A percentile compares a stretch with the other conserved stretches of the same genome.
phyloP scores from a whole-genome alignment of 2,888 invertebrate species.

The Ligdia adustata region DNA sequence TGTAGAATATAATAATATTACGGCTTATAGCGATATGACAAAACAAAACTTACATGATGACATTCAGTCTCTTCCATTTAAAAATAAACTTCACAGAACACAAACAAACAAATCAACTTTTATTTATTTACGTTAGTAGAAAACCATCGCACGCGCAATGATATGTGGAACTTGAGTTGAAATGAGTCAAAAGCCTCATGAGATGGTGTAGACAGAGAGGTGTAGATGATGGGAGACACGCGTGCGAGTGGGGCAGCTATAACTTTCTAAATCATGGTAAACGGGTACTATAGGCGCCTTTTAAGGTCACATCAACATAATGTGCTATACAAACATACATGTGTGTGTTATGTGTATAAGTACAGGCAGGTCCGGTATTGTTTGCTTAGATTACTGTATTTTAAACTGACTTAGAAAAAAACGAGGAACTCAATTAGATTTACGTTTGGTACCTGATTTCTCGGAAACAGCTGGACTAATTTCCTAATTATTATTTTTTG shows the following conservation, averaged over 20 bases:
- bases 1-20: no score
- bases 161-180: slow-evolving; percentile 41
- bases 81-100: slow-evolving; percentile 4
- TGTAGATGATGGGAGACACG: slow-evolving; percentile 8
- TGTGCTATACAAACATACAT: slow-evolving; percentile 3
- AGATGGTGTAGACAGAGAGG: slow-evolving; percentile 46
- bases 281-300: slow-evolving; percentile 51
- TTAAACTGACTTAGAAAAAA: no score
- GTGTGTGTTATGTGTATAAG: background rate
- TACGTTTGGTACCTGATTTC: no score
- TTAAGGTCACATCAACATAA: slow-evolving; percentile 76
- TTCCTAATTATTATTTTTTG: no score
- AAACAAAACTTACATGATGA: slow-evolving; percentile 27
- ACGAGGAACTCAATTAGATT: no score
- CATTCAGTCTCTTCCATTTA: slow-evolving; percentile 37
- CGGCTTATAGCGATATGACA: no score
- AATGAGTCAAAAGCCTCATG: slow-evolving; percentile 45
- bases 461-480: no score
- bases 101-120: slow-evolving; percentile 20
- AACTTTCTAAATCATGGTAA: slow-evolving; percentile 74
- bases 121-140: slow-evolving; percentile 35
- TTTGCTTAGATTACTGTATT: no score
- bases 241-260: slow-evolving; percentile 48
- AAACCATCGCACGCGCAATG: slow-evolving; percentile 41
- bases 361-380: no score